Evolutionary conservation across 2,113 vertebrate species (phyloP).

Genomic region (Cromileptes altivelis): DNA sequence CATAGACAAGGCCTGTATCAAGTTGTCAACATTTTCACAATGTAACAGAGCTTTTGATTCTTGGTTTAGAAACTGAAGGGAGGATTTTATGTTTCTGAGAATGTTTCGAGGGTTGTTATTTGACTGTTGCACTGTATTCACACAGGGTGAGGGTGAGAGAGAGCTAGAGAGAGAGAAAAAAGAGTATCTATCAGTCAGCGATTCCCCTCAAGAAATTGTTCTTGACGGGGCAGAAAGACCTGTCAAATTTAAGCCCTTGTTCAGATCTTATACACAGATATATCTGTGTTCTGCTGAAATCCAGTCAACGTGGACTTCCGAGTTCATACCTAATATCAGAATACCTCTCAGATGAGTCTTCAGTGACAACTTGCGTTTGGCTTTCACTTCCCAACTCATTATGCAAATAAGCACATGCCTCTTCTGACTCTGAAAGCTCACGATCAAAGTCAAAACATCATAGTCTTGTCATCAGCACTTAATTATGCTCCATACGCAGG

Average conservation of each 20-base stretch:
- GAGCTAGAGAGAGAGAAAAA: slow-evolving; percentile 7
- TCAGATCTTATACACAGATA: slow-evolving; percentile 25
- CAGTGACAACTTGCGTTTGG: background rate
- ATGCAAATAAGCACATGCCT: background rate
- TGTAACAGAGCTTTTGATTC: background rate
- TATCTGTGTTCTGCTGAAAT: slow-evolving; percentile 8
- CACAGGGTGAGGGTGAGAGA: background rate
- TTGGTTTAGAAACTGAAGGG: background rate
- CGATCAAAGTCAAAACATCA: slow-evolving; percentile 7
- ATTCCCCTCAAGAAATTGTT: slow-evolving; percentile 44
- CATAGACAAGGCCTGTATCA: background rate
- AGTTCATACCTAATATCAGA: slow-evolving; percentile 12
- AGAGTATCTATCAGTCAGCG: slow-evolving; percentile 51
- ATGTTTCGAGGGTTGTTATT: slow-evolving; percentile 1
- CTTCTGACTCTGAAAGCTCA: background rate
- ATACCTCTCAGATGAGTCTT: background rate
- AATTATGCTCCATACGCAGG: background rate
- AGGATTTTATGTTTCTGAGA: slow-evolving; percentile 15
- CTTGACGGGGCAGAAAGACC: slow-evolving; percentile 51
- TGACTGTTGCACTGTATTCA: background rate
- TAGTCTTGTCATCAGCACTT: background rate
- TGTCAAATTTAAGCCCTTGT: slow-evolving; percentile 48
- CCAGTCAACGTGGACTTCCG: background rate
- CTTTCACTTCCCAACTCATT: background rate
- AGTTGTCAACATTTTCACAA: background rate